Evolutionary conservation across 2,888 invertebrate genomes (phyloP).

Genomic region (Netelia fuscicornis): DNA sequence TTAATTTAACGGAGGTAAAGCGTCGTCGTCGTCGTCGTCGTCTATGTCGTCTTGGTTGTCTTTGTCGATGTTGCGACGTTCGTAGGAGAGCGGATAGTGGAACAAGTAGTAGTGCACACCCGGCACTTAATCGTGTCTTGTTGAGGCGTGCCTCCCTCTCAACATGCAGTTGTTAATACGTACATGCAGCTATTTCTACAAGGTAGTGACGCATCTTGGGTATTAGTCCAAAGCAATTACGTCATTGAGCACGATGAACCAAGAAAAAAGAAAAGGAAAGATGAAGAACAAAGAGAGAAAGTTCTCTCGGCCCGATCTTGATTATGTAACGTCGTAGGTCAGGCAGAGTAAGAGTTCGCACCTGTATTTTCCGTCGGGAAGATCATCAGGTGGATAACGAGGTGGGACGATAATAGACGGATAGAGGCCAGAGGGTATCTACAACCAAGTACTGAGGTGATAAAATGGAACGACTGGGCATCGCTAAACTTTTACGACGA

Average conservation of each 20-base stretch:
- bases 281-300: background rate
- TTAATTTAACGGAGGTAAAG: constrained; percentile 77
- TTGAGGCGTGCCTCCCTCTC: constrained; percentile 16
- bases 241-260: constrained; percentile 7
- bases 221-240: constrained; percentile 24
- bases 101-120: constrained; percentile 29
- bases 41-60: constrained; percentile 33
- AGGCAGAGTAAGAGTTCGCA: background rate
- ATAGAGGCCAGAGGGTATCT: background rate
- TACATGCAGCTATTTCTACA: constrained; percentile 19
- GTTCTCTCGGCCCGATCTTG: background rate
- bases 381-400: constrained; percentile 25
- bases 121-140: constrained; percentile 48
- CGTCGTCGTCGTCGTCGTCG: constrained; percentile 65
- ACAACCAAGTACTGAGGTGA: constrained; percentile 6
- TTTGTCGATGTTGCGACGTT: constrained; percentile 25
- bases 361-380: background rate
- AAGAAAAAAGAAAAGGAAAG: background rate
- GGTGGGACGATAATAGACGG: background rate
- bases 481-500: constrained; percentile 43
- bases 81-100: constrained; percentile 34
- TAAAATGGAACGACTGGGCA: constrained; percentile 1
- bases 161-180: constrained; percentile 21
- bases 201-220: constrained; percentile 12
- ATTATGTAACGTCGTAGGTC: constrained; percentile 16